Evolutionary conservation across 2,888 invertebrate species (phyloP).

Genomic region (Spilarctia lutea): DNA sequence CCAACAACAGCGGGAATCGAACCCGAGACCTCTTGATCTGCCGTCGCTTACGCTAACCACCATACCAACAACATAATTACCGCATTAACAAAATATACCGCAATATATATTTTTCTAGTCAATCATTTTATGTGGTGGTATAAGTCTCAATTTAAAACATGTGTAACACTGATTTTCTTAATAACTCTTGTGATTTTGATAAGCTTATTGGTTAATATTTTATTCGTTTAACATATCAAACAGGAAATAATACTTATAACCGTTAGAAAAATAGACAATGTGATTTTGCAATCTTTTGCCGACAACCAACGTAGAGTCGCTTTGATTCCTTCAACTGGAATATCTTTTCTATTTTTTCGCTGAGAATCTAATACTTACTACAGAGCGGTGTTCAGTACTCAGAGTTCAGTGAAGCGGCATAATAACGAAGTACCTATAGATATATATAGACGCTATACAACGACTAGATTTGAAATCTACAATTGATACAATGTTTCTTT

Average conservation of each 20-base stretch:
- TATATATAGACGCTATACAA: conserved; percentile 43
- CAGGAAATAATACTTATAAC: not conserved
- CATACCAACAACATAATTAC: too few relatives aligned
- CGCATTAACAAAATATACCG: too few relatives aligned
- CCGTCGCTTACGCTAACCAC: too few relatives aligned
- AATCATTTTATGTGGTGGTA: not conserved
- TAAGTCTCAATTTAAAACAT: not conserved
- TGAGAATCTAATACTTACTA: conserved; percentile 54
- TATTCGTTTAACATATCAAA: not conserved
- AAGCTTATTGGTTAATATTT: not conserved
- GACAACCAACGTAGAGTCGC: conserved; percentile 53
- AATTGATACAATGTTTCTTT: conserved; percentile 39
- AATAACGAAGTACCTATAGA: conserved; percentile 57
- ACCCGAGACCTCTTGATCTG: too few relatives aligned
- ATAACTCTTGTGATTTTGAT: not conserved
- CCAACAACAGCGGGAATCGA: too few relatives aligned
- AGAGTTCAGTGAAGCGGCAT: conserved; percentile 57
- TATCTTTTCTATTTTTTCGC: conserved; percentile 52
- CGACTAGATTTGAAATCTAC: conserved; percentile 36
- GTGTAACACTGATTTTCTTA: not conserved
- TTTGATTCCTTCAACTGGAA: conserved; percentile 53
- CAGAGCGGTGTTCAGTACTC: conserved; percentile 52
- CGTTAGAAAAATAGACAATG: not conserved
- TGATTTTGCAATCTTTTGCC: conserved; percentile 49
- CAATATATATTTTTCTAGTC: not conserved